phyloP scores from a whole-genome alignment of 2,113 vertebrate species.

The Ellobius talpinus region DNA sequence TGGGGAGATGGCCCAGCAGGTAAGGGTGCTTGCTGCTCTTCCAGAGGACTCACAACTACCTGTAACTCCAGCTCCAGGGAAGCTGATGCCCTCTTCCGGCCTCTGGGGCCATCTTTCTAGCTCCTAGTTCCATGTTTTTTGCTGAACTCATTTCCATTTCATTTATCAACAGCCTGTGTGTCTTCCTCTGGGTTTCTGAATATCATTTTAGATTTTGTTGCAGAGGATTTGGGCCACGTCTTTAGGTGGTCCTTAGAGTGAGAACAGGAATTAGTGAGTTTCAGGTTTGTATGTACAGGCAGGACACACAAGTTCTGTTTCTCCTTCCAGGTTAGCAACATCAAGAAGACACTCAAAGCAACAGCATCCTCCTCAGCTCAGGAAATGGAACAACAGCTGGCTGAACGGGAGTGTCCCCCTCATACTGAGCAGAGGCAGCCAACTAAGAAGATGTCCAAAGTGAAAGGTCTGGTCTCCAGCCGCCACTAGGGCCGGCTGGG shows the following conservation, averaged over 20 bases:
- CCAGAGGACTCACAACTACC: background rate
- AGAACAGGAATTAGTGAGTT: background rate
- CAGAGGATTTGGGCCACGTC: background rate
- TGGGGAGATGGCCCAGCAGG: background rate
- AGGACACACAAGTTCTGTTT: conserved; percentile 63
- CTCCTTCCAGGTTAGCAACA: conserved; percentile 88
- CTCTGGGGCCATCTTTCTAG: background rate
- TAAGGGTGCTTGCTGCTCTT: background rate
- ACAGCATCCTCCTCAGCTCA: conserved; percentile 87
- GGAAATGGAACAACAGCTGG: conserved; percentile 89
- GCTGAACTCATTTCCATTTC: background rate
- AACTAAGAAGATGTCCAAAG: conserved; percentile 93
- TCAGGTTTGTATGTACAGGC: background rate
- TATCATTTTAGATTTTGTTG: background rate
- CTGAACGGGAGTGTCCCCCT: conserved; percentile 88
- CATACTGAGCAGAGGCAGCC: conserved; percentile 90
- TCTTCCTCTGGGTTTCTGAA: conserved; percentile 10
- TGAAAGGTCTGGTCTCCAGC: conserved; percentile 92
- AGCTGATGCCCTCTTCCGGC: background rate
- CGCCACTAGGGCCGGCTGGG: conserved; percentile 88
- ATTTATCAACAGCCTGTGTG: background rate
- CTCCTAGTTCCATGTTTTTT: background rate
- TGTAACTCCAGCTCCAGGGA: background rate
- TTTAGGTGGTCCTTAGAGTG: background rate
- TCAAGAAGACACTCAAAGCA: conserved; percentile 91